These are phyloP conservation scores for Brachionus rubens DNA, from an alignment of 1,140 invertebrate genomes.

Conservation along the genomic window DNA sequence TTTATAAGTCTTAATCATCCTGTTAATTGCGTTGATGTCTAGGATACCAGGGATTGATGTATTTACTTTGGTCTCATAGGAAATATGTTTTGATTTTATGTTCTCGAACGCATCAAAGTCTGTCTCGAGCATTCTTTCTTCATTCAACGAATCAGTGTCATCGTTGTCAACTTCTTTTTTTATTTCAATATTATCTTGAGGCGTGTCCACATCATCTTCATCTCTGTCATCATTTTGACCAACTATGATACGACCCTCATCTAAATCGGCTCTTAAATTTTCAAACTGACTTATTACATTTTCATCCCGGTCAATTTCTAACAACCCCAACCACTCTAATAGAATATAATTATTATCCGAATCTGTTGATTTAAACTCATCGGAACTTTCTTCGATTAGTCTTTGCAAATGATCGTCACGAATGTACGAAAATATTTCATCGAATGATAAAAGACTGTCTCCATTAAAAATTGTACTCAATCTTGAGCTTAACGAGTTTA, in stretches of 20 bases:
- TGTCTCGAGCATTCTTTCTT: constrained; percentile 18
- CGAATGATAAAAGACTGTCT: not conserved
- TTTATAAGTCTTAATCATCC: not conserved
- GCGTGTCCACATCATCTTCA: too few relatives aligned
- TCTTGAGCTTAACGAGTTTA: not conserved
- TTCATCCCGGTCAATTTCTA: not conserved
- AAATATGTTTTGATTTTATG: not conserved
- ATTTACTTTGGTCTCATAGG: not conserved
- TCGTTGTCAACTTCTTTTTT: not conserved
- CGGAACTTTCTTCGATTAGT: not conserved
- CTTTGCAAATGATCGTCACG: not conserved
- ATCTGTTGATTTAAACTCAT: not conserved
- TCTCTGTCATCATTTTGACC: not conserved
- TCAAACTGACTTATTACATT: not conserved
- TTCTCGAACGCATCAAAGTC: not conserved
- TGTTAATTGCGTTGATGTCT: not conserved
- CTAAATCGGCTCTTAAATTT: not conserved
- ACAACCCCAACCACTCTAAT: constrained; percentile 3
- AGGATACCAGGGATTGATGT: not conserved
- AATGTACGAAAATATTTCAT: not conserved
- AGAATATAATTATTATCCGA: not conserved
- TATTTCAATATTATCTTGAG: not conserved
- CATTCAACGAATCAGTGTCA: not conserved
- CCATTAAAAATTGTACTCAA: not conserved
- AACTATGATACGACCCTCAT: not conserved